A percentile compares a stretch with the other conserved stretches of the same genome.
Conservation (phyloP, 2,888 invertebrate species). For the Bombylius discolor region DNA sequence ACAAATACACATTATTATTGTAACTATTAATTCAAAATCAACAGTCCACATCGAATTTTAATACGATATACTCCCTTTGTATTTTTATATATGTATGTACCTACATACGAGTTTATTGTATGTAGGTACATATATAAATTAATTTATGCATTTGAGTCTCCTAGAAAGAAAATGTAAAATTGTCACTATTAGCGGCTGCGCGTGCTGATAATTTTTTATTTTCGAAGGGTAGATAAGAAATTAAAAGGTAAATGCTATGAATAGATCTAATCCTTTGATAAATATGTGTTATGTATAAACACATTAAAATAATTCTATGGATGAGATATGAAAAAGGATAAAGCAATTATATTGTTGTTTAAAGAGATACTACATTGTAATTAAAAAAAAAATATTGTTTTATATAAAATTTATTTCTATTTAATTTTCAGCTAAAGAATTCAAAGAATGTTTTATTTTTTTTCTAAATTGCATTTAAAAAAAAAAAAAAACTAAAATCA, state of each 20-base stretch:
- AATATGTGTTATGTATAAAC: not conserved
- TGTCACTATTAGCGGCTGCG: constrained; percentile 8
- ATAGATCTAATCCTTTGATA: not conserved
- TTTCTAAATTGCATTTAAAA: too few relatives aligned
- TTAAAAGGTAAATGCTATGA: not conserved
- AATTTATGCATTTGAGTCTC: not conserved
- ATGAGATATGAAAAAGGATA: too few relatives aligned
- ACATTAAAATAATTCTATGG: too few relatives aligned
- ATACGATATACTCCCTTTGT: not conserved
- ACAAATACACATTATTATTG: not conserved
- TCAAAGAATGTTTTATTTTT: too few relatives aligned
- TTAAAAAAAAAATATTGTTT: too few relatives aligned
- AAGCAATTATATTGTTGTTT: too few relatives aligned
- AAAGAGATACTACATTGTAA: too few relatives aligned
- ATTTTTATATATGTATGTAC: too few relatives aligned
- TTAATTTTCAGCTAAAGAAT: too few relatives aligned
- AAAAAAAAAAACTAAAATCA: too few relatives aligned
- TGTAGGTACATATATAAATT: not conserved
- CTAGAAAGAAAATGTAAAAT: constrained; percentile 4
- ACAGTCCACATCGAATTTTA: constrained; percentile 2
- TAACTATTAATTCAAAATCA: not conserved
- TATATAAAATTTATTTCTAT: too few relatives aligned
- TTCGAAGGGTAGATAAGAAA: not conserved
- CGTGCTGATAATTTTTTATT: constrained; percentile 9
- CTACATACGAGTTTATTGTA: too few relatives aligned